phyloP scores from a whole-genome alignment of 2,888 invertebrate species.

The Macaria liturata region DNA sequence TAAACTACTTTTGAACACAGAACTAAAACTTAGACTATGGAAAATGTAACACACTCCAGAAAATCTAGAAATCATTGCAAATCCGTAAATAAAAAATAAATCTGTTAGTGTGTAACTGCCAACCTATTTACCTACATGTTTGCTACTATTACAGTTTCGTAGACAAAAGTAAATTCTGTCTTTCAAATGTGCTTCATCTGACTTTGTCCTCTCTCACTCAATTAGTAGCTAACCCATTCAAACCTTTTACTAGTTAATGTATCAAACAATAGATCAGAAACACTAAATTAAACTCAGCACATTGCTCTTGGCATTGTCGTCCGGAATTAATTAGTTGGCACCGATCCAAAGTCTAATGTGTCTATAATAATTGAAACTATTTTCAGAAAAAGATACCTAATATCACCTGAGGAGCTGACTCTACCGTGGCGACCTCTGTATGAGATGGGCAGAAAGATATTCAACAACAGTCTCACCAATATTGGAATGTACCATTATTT shows the following conservation, averaged over 20 bases:
- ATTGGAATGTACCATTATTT: constrained; percentile 84
- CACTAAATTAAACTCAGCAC: constrained; percentile 9
- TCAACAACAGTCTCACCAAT: constrained; percentile 79
- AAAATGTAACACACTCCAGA: too few relatives aligned
- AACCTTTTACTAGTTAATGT: not conserved
- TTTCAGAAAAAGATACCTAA: constrained; percentile 88
- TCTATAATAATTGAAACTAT: constrained; percentile 20
- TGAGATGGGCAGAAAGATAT: constrained; percentile 84
- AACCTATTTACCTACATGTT: too few relatives aligned
- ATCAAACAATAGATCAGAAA: constrained; percentile 4
- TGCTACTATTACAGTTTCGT: too few relatives aligned
- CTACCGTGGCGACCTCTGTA: constrained; percentile 95
- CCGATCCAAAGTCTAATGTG: constrained; percentile 20
- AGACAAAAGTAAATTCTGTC: too few relatives aligned
- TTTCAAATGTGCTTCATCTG: too few relatives aligned
- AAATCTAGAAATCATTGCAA: too few relatives aligned
- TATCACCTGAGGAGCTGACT: constrained; percentile 90
- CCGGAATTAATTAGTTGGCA: constrained; percentile 24
- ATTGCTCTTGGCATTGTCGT: constrained; percentile 21
- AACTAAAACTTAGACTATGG: too few relatives aligned
- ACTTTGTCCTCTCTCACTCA: too few relatives aligned
- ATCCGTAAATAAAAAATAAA: too few relatives aligned
- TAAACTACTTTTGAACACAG: too few relatives aligned
- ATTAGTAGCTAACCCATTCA: too few relatives aligned
- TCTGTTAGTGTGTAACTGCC: too few relatives aligned